phyloP scores from a whole-genome alignment of 2,888 invertebrate species.

The Deilephila elpenor region DNA sequence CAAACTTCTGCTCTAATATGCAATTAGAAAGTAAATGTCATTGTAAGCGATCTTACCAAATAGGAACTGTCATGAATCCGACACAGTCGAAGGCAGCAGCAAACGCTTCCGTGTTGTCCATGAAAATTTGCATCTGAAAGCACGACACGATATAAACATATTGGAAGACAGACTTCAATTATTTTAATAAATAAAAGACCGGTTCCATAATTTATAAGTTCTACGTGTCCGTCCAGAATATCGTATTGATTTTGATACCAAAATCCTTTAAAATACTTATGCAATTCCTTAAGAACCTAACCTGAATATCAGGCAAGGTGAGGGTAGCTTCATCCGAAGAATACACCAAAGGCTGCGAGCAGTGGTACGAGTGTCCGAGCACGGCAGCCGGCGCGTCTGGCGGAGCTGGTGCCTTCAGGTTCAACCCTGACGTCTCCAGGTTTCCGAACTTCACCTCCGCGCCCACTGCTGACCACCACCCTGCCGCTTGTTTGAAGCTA shows the following conservation, averaged over 20 bases:
- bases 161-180: background rate
- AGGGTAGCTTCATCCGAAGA: constrained; percentile 76
- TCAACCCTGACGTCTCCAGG: constrained; percentile 67
- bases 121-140: constrained; percentile 81
- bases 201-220: too few relatives aligned
- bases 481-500: constrained; percentile 79
- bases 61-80: constrained; percentile 95
- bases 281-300: constrained; percentile 43
- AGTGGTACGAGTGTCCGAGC: constrained; percentile 83
- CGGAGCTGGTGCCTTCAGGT: constrained; percentile 65
- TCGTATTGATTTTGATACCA: background rate
- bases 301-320: constrained; percentile 81
- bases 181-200: background rate
- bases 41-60: constrained; percentile 85
- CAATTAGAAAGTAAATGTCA: background rate
- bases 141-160: background rate
- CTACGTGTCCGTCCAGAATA: too few relatives aligned
- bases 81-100: constrained; percentile 94
- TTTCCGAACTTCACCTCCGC: constrained; percentile 81
- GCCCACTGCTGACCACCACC: constrained; percentile 84
- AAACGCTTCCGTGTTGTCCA: constrained; percentile 85
- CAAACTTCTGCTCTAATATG: background rate
- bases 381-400: constrained; percentile 81
- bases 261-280: background rate
- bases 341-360: constrained; percentile 80